Evolutionary conservation across 2,888 invertebrate genomes (phyloP), one percentile per base, ranked within the genome.

Genomic region (Tricholauxania praeusta): DNA sequence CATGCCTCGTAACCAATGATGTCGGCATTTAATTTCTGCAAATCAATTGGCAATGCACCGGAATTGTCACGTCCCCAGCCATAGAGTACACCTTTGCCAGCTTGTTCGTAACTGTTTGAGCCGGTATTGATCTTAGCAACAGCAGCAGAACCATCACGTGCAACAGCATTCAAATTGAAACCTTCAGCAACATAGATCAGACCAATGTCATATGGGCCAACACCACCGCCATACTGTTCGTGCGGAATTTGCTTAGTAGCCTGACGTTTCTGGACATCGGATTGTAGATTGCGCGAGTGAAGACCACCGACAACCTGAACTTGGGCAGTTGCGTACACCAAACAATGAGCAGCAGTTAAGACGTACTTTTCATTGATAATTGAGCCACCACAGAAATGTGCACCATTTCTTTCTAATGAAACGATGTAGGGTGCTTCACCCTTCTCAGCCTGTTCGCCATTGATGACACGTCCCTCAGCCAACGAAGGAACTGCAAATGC

Each of bases 181-280:
- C 82, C 75, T 12, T 74, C 53, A 0, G 73, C 72, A 51, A 85
- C 60, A 55, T 79, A 79, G 67, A 91, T 79, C 15, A 91, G 78
- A 28, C 89, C 91, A 64, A 91, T 89, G 80, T 91, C 91, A 76
- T 90, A 85, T 75, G 87, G 87, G 4, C 86, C 87, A 53, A 88
- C 85, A 5, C 84, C 84, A 22, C 88, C 88, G 60, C 48, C 52
- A 74, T 84, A 87, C 0, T 76, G 53, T 55, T 82, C 82, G 72
- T 89, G 88, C 1, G 76, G 75, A 0, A 55, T 53, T 10, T 64
- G 79, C 71, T 73, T 75, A 1, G 67, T 49, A 1, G 84, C 83
- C 0, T 71, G 1, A 3, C 82, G 80, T 14, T 78, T 57, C 77
- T 86, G 86, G 0, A 78, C 78, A 6, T 76, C 72, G 0, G 78